phyloP scores from a whole-genome alignment of 1,140 invertebrate genomes.

The Cyrtorhinus lividipennis region DNA sequence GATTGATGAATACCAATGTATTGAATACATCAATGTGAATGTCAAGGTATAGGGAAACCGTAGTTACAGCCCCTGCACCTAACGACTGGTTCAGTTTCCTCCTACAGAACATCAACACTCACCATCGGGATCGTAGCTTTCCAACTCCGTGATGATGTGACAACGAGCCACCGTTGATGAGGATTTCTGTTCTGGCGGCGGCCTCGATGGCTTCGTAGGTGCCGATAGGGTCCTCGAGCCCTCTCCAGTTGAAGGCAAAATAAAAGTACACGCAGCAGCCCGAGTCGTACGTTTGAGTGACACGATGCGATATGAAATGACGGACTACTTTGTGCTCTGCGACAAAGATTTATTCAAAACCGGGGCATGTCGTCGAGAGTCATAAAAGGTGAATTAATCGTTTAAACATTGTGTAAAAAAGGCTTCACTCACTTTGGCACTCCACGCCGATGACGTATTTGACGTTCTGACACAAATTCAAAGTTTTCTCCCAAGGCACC shows the following conservation, averaged over 20 bases:
- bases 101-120: too few species aligned
- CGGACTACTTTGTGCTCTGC: slow-evolving; percentile 40
- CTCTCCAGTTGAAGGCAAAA: slow-evolving; percentile 74
- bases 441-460: slow-evolving; percentile 65
- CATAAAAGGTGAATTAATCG: too few species aligned
- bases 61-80: too few species aligned
- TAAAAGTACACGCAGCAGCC: slow-evolving; percentile 98
- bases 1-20: too few species aligned
- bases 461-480: slow-evolving; percentile 74
- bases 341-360: slow-evolving; percentile 25
- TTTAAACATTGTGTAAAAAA: background rate
- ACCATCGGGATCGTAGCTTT: slow-evolving; percentile 72
- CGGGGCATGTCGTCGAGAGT: too few species aligned
- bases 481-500: slow-evolving; percentile 83
- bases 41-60: too few species aligned
- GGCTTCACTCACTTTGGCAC: slow-evolving; percentile 38
- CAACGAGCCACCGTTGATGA: slow-evolving; percentile 76
- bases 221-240: slow-evolving; percentile 55
- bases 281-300: slow-evolving; percentile 94
- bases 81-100: too few species aligned
- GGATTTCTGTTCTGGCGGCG: slow-evolving; percentile 78
- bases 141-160: slow-evolving; percentile 96
- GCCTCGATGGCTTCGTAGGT: slow-evolving; percentile 71
- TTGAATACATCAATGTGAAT: too few species aligned
- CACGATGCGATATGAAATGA: slow-evolving; percentile 60